Percentiles rank a stretch among this genome's conserved stretches.
These are phyloP conservation scores for Melanophora roralis DNA, from an alignment of 2,888 invertebrate genomes.

Conservation along the genomic window DNA sequence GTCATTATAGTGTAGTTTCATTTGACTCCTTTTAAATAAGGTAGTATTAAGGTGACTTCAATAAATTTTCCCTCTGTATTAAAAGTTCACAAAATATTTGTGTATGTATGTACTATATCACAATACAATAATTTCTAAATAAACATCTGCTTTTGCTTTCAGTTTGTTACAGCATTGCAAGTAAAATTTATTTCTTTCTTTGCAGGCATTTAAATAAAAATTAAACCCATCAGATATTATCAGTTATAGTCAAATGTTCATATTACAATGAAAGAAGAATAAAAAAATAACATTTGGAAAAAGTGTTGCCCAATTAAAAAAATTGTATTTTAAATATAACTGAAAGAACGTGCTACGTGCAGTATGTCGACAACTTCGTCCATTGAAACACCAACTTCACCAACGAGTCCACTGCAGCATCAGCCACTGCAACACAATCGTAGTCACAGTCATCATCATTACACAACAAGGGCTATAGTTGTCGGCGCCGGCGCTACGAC, in stretches of 20 bases:
- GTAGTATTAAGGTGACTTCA: no score
- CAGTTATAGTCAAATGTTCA: conserved; percentile 37
- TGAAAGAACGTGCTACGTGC: conserved; percentile 32
- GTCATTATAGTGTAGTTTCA: no score
- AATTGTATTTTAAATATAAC: neutral
- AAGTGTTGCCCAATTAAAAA: neutral
- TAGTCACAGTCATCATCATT: conserved; percentile 56
- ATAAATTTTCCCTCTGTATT: no score
- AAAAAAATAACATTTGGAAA: conserved; percentile 15
- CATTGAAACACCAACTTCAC: conserved; percentile 69
- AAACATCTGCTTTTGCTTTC: neutral
- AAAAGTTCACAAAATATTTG: no score
- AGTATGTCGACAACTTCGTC: conserved; percentile 70
- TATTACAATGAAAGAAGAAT: conserved; percentile 3
- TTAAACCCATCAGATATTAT: neutral
- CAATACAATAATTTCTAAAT: conserved; percentile 41
- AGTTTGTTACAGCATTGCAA: neutral
- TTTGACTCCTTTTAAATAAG: no score
- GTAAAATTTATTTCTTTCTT: conserved; percentile 18
- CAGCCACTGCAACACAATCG: conserved; percentile 62
- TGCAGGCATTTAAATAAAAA: conserved; percentile 36
- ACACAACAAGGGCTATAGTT: conserved; percentile 66
- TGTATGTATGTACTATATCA: no score
- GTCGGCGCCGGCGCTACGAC: conserved; percentile 63
- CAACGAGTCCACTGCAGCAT: conserved; percentile 66